Conservation (phyloP, 2,888 invertebrate species). For the Tipula lateralis region DNA sequence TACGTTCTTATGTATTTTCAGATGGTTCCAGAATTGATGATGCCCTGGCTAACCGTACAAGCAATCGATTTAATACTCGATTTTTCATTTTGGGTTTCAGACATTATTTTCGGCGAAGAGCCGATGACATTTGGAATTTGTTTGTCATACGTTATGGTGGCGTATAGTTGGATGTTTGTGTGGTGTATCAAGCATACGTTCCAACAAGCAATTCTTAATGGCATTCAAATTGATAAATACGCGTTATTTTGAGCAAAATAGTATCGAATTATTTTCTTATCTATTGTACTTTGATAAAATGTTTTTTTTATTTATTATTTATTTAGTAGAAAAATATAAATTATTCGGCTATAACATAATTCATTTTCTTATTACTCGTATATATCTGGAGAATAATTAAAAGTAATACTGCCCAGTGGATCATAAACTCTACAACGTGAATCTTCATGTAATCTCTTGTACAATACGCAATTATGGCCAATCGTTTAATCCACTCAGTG, state of each 20-base stretch:
- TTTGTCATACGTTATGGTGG: constrained; percentile 34
- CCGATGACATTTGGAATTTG: constrained; percentile 37
- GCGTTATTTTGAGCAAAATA: constrained; percentile 27
- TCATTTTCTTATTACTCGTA: background rate
- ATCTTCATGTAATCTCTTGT: background rate
- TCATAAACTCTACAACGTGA: background rate
- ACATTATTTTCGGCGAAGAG: constrained; percentile 37
- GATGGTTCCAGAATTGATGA: constrained; percentile 40
- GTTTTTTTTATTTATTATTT: background rate
- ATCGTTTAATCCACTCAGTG: background rate
- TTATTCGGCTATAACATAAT: background rate
- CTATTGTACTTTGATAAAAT: constrained; percentile 6
- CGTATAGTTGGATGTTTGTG: constrained; percentile 36
- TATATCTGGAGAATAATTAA: background rate
- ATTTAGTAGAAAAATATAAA: background rate
- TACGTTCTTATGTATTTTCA: constrained; percentile 36
- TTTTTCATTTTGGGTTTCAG: constrained; percentile 38
- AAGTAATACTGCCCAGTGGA: background rate
- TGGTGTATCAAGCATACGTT: constrained; percentile 39
- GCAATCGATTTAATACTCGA: constrained; percentile 38
- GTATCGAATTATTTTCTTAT: background rate
- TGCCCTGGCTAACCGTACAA: constrained; percentile 39
- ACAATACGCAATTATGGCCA: background rate
- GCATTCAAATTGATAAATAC: constrained; percentile 29
- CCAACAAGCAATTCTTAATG: constrained; percentile 35